A percentile compares a stretch with the other conserved stretches of the same genome.
These are phyloP conservation scores for Myotis planiceps DNA, from an alignment of 2,797 vertebrate genomes.

Conservation along the genomic window DNA sequence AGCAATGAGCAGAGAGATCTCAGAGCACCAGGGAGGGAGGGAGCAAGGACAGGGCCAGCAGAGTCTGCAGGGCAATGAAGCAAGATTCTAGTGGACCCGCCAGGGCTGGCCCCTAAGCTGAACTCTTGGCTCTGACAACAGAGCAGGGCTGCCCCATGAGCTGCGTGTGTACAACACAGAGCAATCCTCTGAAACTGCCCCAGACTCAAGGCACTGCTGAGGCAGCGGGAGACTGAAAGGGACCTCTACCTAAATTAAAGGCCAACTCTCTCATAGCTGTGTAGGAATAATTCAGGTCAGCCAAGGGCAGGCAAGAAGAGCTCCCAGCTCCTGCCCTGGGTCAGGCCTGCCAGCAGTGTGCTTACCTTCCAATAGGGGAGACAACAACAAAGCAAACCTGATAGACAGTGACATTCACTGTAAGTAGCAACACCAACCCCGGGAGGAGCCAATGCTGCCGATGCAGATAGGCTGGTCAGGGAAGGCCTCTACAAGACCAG, in stretches of 20 bases:
- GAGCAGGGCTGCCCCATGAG: not conserved
- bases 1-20: not conserved
- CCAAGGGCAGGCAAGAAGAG: not conserved
- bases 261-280: not conserved
- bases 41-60: accelerated
- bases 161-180: too few species aligned
- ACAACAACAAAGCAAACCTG: accelerated
- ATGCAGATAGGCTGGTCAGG: not conserved
- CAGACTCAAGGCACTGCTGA: not conserved
- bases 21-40: accelerated
- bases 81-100: too few species aligned
- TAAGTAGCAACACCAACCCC: not conserved
- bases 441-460: not conserved
- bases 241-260: not conserved
- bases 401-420: accelerated
- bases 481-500: not conserved
- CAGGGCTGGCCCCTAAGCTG: not conserved
- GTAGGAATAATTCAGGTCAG: not conserved
- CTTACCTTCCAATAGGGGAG: not conserved
- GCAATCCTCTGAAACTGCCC: not conserved
- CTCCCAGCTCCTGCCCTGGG: not conserved
- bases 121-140: not conserved
- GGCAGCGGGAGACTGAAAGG: not conserved
- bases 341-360: not conserved
- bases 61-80: accelerated